Evolutionary conservation across 2,797 vertebrate genomes (phyloP), one percentile per base, ranked within the genome.

Genomic region (Lacerta bilineata): DNA sequence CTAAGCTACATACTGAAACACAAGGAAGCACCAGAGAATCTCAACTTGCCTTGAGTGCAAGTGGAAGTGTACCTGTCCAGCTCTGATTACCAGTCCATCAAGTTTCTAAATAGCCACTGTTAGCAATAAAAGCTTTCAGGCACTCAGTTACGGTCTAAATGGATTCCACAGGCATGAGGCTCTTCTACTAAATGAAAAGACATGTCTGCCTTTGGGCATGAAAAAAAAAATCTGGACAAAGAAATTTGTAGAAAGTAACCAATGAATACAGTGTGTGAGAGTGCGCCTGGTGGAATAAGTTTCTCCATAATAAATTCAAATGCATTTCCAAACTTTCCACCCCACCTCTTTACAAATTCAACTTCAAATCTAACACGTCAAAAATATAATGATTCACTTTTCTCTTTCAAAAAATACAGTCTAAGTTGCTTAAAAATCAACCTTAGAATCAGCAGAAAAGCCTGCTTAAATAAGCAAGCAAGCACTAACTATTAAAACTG

Each of bases 231-330:
- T 23, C 50, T 85, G 81, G 83, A 79, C 29, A 81, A 86, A 87
- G 89, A 74, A 91, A 13, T 91, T 91, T 85, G 85, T 27, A 86
- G 83, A 94, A 94, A 88, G 39, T 87, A 92, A 91, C 83, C 89
- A 88, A 89, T 59, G 20, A 93, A 83, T 86, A 91, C 80, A 91
- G 84, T 82, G 85, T 88, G 46, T 36, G 39, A 18, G 11, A 46
- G 17, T 69, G 29, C 36, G 15, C 36, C 17, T 33, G 33, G 15
- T 36, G 36, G 79, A 74, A 91, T 86, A 86, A 68, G 10, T 46
- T 90, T 91, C 88, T 87, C 87, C 25, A 50, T 89, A 85, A 91
- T 68, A 25, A 13, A 89, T 90, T 89, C 88, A 91, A 50, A 87
- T 78, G 43, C 39, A 83, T 69, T 89, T 81, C 41, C 29, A n/a